phyloP scores from a whole-genome alignment of 2,888 invertebrate species.

The Trachelus iudaicus region DNA sequence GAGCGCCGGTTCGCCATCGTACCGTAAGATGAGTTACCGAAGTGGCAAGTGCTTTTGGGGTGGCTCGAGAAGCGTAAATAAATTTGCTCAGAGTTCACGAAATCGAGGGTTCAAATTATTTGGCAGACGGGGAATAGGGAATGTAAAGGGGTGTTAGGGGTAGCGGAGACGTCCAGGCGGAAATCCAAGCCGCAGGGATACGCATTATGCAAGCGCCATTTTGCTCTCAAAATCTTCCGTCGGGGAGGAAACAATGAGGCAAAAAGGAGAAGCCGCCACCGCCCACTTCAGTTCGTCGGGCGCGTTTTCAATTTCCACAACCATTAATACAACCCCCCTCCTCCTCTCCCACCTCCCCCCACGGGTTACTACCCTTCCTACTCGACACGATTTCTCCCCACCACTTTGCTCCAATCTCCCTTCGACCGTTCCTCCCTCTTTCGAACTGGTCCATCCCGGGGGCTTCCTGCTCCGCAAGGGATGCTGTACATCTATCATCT shows the following conservation, averaged over 20 bases:
- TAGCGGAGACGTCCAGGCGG: background rate
- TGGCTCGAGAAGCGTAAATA: background rate
- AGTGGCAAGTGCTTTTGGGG: background rate
- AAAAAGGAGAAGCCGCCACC: constrained; percentile 16
- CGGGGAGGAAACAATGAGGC: constrained; percentile 9
- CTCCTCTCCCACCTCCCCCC: too few relatives aligned
- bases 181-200: background rate
- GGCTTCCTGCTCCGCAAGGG: constrained; percentile 32
- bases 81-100: background rate
- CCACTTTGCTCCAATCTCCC: constrained; percentile 13
- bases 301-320: constrained; percentile 63
- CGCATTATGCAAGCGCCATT: background rate
- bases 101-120: background rate
- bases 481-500: constrained; percentile 37
- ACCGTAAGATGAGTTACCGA: background rate
- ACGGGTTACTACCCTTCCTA: constrained; percentile 33
- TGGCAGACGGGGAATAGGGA: background rate
- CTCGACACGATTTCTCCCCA: constrained; percentile 5
- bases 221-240: constrained; percentile 5
- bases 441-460: constrained; percentile 36
- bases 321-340: constrained; percentile 55
- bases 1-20: background rate
- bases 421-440: constrained; percentile 24
- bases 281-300: constrained; percentile 30
- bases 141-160: background rate